Evolutionary conservation across 2,888 invertebrate species (phyloP), one percentile per base, ranked within the genome.

Genomic region (Sphinx pinastri): DNA sequence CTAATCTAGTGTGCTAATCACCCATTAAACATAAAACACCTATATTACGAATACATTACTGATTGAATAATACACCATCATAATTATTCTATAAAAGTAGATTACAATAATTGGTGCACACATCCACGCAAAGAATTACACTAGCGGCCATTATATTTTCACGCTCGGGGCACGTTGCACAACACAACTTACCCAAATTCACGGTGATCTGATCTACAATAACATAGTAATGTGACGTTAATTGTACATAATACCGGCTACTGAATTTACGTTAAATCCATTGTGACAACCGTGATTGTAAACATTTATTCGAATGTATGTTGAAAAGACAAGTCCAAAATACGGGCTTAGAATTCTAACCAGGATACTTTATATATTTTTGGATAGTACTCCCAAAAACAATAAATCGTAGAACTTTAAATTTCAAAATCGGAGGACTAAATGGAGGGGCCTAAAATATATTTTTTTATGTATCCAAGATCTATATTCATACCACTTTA

Each of bases 91-190:
- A 55, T 55, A 49, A 68, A 68, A 11, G 68, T 59, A 58, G 49
- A 59, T 58, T 59, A 55, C 51, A 59, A 47, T 80, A 83, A 82
- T 85, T 84, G 83, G 75, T 71, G 68, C 58, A 51, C 68, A 54
- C 31, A 49, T 57, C 55, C 52, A 63, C 57, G 54, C 60, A 76
- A 79, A 82, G 81, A 79, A 79, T 78, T 79, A 79, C 76, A 76
- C 76, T 77, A 80, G 77, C 79, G 75, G 80, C 84, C 79, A 88
- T 88, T 88, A 88, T 81, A 85, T 87, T 88, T 87, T 86, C 83
- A 88, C 84, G 88, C 80, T 85, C 76, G 75, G 75, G 73, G 79
- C 80, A 72, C 79, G 76, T 85, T 86, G 83, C 85, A 80, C 81
- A 85, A 86, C 82, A 86, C 82, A 55, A 16, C 55, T 75, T 75